phyloP scores from a whole-genome alignment of 2,113 vertebrate species.

The Electrona antarctica region DNA sequence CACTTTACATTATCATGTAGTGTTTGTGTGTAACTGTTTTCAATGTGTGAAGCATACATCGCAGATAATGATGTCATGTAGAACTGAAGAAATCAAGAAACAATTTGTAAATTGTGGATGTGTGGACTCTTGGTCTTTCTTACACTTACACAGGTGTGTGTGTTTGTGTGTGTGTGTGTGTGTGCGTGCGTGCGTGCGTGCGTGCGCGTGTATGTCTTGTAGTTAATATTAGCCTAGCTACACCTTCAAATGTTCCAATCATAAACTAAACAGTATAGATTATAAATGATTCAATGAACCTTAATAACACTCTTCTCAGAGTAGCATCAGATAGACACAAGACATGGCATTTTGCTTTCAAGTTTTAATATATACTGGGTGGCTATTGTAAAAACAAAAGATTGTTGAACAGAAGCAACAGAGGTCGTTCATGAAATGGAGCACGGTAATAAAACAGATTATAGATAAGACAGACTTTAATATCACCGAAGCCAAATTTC shows the following conservation, averaged over 20 bases:
- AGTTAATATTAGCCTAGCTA: background rate
- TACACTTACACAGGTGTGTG: background rate
- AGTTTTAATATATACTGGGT: slow-evolving; percentile 49
- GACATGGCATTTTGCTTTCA: slow-evolving; percentile 7
- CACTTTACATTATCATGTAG: too few species aligned
- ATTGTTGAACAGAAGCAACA: slow-evolving; percentile 1
- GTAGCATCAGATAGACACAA: slow-evolving; percentile 7
- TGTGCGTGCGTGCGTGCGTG: background rate
- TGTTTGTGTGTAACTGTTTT: too few species aligned
- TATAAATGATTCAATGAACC: background rate
- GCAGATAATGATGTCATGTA: background rate
- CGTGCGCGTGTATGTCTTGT: background rate
- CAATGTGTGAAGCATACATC: background rate
- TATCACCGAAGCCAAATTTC: too few species aligned
- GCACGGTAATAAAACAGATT: too few species aligned
- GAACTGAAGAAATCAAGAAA: too few species aligned
- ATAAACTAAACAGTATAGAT: slow-evolving; percentile 2
- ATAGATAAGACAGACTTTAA: too few species aligned
- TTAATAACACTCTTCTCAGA: background rate
- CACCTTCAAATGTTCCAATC: slow-evolving; percentile 4
- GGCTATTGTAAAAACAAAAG: slow-evolving; percentile 25
- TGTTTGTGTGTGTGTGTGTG: background rate
- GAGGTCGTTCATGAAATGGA: slow-evolving; percentile 29
- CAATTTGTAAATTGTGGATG: background rate
- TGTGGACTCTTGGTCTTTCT: slow-evolving; percentile 5